Evolutionary conservation across 2,888 invertebrate genomes (phyloP).

Genomic region (Tuberolachnus salignus): DNA sequence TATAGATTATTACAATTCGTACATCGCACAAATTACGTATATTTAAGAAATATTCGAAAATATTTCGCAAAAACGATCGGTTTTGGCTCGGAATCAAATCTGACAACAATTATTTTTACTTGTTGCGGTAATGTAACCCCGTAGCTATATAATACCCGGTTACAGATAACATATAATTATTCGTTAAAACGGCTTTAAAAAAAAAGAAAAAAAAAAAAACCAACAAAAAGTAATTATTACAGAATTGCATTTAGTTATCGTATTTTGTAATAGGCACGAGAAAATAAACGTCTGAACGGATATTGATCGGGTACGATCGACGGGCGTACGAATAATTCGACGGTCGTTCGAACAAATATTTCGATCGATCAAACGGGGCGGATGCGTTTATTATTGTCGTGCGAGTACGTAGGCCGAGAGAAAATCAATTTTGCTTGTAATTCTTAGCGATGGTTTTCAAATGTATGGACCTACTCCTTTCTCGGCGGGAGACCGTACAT

Average conservation of each 20-base stretch:
- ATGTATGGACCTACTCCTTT: background rate
- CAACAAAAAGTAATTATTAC: background rate
- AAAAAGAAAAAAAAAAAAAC: background rate
- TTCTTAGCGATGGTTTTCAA: background rate
- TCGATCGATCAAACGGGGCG: constrained; percentile 14
- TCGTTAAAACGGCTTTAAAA: too few relatives aligned
- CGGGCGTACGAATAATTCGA: too few relatives aligned
- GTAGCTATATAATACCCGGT: too few relatives aligned
- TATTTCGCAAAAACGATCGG: too few relatives aligned
- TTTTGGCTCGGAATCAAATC: too few relatives aligned
- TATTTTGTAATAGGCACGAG: background rate
- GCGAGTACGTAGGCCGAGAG: background rate
- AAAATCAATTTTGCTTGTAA: constrained; percentile 35
- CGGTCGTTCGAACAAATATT: constrained; percentile 16
- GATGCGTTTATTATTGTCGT: constrained; percentile 4
- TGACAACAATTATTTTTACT: too few relatives aligned
- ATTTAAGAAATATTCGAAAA: too few relatives aligned
- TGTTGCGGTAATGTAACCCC: too few relatives aligned
- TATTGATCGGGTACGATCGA: background rate
- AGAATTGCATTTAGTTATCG: background rate
- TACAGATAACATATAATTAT: too few relatives aligned
- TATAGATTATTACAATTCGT: too few relatives aligned
- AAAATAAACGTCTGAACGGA: background rate
- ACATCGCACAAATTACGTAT: too few relatives aligned
- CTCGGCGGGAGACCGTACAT: constrained; percentile 9